Percentiles rank a stretch among this genome's conserved stretches.
These are phyloP conservation scores for Platycercus adscitus DNA, from an alignment of 2,113 vertebrate genomes.

Conservation along the genomic window DNA sequence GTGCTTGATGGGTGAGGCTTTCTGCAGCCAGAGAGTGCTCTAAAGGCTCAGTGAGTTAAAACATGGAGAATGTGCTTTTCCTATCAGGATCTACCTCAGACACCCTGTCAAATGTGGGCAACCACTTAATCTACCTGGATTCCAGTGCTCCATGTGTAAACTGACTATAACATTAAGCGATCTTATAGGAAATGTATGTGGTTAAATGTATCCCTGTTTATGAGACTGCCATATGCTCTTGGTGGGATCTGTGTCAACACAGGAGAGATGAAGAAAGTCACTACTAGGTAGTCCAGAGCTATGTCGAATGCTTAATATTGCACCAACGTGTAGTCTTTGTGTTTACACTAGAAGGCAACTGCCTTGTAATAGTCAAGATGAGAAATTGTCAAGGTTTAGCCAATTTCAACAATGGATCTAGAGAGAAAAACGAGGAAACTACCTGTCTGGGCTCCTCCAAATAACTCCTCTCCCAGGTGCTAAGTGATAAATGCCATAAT, in stretches of 20 bases:
- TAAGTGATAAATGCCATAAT: constrained; percentile 37
- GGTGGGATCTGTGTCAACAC: not conserved
- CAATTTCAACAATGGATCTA: constrained; percentile 24
- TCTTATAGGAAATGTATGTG: not conserved
- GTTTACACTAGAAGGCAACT: not conserved
- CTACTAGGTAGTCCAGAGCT: not conserved
- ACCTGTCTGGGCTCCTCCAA: not conserved
- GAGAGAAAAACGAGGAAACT: not conserved
- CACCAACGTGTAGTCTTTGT: not conserved
- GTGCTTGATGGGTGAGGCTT: not conserved
- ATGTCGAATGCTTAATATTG: not conserved
- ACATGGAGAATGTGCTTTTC: not conserved
- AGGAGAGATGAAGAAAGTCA: not conserved
- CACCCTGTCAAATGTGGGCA: not conserved
- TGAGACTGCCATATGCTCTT: not conserved
- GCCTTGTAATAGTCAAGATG: constrained; percentile 4
- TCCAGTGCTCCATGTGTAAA: not conserved
- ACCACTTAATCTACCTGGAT: not conserved
- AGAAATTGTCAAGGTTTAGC: constrained; percentile 39
- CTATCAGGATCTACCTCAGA: not conserved
- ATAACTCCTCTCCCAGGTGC: constrained; percentile 1
- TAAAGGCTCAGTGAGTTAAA: not conserved
- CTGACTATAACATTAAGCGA: not conserved
- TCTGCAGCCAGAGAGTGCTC: not conserved
- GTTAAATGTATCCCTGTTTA: not conserved